phyloP scores from a whole-genome alignment of 1,140 invertebrate genomes.

The Drosophila rufa region DNA sequence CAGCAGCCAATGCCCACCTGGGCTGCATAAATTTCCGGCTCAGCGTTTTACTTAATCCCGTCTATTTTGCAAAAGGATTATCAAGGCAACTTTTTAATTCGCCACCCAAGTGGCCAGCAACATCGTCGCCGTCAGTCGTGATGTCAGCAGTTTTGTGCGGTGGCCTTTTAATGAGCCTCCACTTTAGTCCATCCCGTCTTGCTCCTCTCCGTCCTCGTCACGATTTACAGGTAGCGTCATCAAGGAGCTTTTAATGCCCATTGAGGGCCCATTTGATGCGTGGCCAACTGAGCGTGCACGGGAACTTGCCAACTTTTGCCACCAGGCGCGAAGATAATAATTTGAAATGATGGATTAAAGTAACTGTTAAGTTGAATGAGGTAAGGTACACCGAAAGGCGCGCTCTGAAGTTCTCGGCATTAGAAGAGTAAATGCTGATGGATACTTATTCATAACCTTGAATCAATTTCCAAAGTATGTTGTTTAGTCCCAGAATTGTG shows the following conservation, averaged over 20 bases:
- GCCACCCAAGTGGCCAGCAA: constrained; percentile 38
- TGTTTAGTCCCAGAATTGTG: too few relatives aligned
- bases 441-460: too few relatives aligned
- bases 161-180: constrained; percentile 69
- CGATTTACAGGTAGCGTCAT: constrained; percentile 12
- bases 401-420: background rate
- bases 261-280: constrained; percentile 78
- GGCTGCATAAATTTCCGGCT: constrained; percentile 76
- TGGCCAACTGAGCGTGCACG: constrained; percentile 68
- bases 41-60: constrained; percentile 81
- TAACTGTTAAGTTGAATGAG: constrained; percentile 64
- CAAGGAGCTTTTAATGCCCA: constrained; percentile 63
- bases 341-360: constrained; percentile 75
- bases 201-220: background rate
- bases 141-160: constrained; percentile 81
- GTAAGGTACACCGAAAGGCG: constrained; percentile 12
- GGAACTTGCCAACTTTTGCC: constrained; percentile 55
- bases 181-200: constrained; percentile 10
- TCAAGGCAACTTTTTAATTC: constrained; percentile 84
- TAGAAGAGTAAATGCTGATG: background rate
- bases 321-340: constrained; percentile 71
- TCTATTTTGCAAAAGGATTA: constrained; percentile 83
- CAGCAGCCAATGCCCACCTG: constrained; percentile 49
- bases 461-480: background rate
- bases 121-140: constrained; percentile 46